Base-by-base conservation (phyloP, 2,113 vertebrate species). In the Mormyrus iriodes region DNA sequence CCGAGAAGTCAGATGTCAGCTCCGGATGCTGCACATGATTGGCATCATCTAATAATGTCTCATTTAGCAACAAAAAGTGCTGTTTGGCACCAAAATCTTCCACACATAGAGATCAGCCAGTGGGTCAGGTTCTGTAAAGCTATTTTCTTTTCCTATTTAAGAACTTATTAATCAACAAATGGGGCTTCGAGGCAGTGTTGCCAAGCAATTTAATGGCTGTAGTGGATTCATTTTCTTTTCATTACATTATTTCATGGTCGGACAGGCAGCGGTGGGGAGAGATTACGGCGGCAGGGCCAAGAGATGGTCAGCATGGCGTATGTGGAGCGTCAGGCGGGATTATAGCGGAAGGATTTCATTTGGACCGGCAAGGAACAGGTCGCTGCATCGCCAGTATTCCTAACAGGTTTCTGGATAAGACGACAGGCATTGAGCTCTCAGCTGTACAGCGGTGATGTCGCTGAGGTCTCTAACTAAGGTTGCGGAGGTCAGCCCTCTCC, bases 121-220 rank as follows among this genome's bases (percentile, higher is more conserved):
- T 7, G n/a, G 88, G 61, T 84, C 86, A 79, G 55, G 52, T 76
- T 69, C 79, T 89, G 73, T 83, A 73, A 86, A 76, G 86, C 51
- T 48, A 79, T 91, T 90, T 86, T 53, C 85, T 90, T 87, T 91
- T 90, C 88, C 89, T 87, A 87, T 89, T 92, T 89, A 90, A 91
- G 87, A 82, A 89, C 90, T 90, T 89, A 90, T 94, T 93, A 91
- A 93, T 93, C 91, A 88, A 88, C 90, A 88, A 90, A 91, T 92
- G 91, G 90, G 92, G 86, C 89, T 90, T 86, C 58, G 51, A 92
- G 89, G 90, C 69, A 61, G 90, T 88, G 39, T 85, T 90, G 92
- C 90, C 90, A 76, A 87, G 90, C 53, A 58, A 90, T 92, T 91
- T 91, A 90, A 93, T 90, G 89, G 49, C 58, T 90, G 89, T 88